Percentiles rank a stretch among this genome's conserved stretches.
Evolutionary conservation across 2,797 vertebrate species (phyloP).

Genomic region (Oophaga sylvatica): DNA sequence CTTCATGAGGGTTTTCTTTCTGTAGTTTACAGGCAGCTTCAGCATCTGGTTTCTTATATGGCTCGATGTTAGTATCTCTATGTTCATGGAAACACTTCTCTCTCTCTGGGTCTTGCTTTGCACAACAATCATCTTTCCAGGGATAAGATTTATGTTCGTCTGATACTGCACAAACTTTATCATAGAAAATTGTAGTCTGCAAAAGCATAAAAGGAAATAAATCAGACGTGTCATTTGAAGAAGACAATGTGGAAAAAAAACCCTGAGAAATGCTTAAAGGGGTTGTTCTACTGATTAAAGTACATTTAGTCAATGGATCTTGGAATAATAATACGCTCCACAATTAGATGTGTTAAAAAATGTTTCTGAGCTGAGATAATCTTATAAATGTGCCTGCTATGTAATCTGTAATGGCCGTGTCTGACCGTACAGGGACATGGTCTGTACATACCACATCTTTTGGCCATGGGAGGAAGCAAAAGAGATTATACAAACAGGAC

Average conservation of each 20-base stretch:
- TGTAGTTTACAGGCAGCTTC: constrained; percentile 12
- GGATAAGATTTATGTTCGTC: background rate
- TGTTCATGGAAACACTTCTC: constrained; percentile 15
- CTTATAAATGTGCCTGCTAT: too few relatives aligned
- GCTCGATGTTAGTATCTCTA: background rate
- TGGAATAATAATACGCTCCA: too few relatives aligned
- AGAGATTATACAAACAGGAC: too few relatives aligned
- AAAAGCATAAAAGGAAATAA: background rate
- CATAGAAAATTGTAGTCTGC: constrained; percentile 25
- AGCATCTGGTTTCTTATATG: background rate
- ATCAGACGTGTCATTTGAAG: background rate
- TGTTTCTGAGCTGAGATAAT: too few relatives aligned
- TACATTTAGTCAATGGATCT: too few relatives aligned
- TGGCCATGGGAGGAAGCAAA: too few relatives aligned
- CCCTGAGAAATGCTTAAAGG: too few relatives aligned
- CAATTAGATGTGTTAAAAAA: too few relatives aligned
- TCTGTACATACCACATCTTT: too few relatives aligned
- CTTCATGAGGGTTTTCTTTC: background rate
- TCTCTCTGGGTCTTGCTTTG: constrained; percentile 30
- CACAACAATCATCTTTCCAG: constrained; percentile 39
- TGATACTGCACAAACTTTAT: constrained; percentile 10
- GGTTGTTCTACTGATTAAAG: background rate
- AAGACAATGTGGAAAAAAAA: too few relatives aligned
- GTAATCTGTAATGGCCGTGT: too few relatives aligned
- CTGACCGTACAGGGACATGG: too few relatives aligned